Conservation (phyloP, 35 echinoderm and acorn worm genomes). For the Apostichopus japonicus region DNA sequence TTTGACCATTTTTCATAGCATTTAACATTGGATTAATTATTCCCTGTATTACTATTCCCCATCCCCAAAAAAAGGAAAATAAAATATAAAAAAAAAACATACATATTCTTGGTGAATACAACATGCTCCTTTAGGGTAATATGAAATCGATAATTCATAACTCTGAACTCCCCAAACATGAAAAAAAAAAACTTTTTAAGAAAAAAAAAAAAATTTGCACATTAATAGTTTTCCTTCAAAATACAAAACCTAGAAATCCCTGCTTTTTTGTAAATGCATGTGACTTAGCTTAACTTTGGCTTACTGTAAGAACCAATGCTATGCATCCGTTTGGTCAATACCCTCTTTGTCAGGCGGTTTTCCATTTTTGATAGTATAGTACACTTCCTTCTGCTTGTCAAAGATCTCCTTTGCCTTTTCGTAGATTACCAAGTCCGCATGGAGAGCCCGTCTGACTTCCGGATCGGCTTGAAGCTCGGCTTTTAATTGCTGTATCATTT, state of each 20-base stretch:
- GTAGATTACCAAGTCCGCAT: constrained; percentile 69
- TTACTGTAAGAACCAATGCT: neutral
- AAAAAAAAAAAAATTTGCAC: neutral
- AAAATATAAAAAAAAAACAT: too few relatives aligned
- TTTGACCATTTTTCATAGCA: too few relatives aligned
- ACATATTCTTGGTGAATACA: too few relatives aligned
- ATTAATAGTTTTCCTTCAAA: neutral
- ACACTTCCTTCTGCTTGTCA: constrained; percentile 54
- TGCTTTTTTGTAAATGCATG: neutral
- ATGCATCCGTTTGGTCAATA: neutral
- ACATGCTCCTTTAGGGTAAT: too few relatives aligned
- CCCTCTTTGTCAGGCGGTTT: neutral
- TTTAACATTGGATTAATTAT: too few relatives aligned
- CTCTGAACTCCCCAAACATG: too few relatives aligned
- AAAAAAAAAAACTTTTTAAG: too few relatives aligned
- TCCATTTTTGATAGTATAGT: constrained; percentile 40
- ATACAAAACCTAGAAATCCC: neutral
- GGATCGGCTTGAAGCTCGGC: constrained; percentile 63
- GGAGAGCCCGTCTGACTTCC: constrained; percentile 50
- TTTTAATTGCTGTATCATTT: constrained; percentile 51
- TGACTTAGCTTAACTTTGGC: neutral
- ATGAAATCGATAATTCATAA: too few relatives aligned
- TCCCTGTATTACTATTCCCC: too few relatives aligned
- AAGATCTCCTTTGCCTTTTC: constrained; percentile 74
- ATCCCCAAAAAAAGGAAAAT: too few relatives aligned